Conservation (phyloP, 2,113 vertebrate genomes). For the Psilopsiagon aurifrons region DNA sequence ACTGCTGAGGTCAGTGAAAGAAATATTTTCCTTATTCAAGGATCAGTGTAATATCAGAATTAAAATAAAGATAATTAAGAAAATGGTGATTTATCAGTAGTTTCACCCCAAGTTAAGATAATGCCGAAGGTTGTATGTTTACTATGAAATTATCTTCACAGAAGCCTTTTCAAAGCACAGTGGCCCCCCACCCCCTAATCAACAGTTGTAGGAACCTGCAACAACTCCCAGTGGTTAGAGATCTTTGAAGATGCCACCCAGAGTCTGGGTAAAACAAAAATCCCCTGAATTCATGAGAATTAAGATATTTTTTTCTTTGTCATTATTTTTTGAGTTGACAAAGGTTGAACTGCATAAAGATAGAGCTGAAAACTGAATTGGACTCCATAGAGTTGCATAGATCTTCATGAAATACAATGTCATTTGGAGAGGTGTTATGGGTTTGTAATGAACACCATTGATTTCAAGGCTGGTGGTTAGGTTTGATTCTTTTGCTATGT, state of each 20-base stretch:
- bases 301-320: too few species aligned
- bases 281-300: background rate
- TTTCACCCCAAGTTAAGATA: background rate
- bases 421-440: background rate
- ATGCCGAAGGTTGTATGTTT: background rate
- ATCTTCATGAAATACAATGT: background rate
- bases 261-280: background rate
- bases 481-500: background rate
- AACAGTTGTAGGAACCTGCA: background rate
- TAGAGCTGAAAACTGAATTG: background rate
- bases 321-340: background rate
- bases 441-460: background rate
- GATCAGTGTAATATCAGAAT: background rate
- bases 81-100: background rate
- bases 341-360: background rate
- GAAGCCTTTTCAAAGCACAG: background rate
- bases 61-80: background rate
- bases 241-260: background rate
- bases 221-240: background rate
- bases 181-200: rapidly evolving
- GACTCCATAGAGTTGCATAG: background rate
- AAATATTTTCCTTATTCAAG: background rate
- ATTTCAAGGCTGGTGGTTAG: background rate
- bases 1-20: background rate
- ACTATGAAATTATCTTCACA: background rate